Evolutionary conservation across 2,797 vertebrate genomes (phyloP).

Genomic region (Pantherophis alleghaniensis): DNA sequence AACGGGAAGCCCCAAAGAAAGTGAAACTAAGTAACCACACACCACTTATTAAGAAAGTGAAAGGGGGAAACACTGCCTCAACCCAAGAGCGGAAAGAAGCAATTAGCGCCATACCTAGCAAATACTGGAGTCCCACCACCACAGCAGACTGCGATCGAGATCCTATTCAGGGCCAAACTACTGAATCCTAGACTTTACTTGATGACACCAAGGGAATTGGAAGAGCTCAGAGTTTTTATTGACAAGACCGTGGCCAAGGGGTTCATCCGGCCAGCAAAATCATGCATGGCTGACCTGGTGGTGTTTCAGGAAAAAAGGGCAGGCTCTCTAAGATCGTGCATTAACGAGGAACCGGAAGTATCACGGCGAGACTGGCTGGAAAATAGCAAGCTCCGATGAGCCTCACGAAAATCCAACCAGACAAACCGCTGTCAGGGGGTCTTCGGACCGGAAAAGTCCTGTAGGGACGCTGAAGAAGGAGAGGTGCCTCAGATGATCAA

Average conservation of each 20-base stretch:
- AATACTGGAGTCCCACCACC: neutral
- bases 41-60: neutral
- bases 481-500: no score
- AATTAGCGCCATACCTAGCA: neutral
- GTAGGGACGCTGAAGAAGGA: no score
- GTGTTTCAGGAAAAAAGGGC: neutral
- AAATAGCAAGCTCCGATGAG: no score
- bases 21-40: neutral
- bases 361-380: no score
- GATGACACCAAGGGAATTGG: neutral
- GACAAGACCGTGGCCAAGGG: neutral
- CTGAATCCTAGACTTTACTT: neutral
- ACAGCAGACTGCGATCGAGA: neutral
- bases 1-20: neutral
- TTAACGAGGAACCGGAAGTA: neutral
- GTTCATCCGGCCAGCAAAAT: neutral
- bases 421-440: no score
- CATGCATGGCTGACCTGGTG: accelerated
- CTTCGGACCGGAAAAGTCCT: no score
- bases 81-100: neutral
- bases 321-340: neutral
- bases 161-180: neutral
- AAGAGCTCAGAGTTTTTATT: neutral
- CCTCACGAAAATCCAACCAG: no score
- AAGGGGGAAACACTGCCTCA: neutral